Base-by-base conservation (phyloP, 2,888 invertebrate genomes). In the Adelognathus sp. region DNA sequence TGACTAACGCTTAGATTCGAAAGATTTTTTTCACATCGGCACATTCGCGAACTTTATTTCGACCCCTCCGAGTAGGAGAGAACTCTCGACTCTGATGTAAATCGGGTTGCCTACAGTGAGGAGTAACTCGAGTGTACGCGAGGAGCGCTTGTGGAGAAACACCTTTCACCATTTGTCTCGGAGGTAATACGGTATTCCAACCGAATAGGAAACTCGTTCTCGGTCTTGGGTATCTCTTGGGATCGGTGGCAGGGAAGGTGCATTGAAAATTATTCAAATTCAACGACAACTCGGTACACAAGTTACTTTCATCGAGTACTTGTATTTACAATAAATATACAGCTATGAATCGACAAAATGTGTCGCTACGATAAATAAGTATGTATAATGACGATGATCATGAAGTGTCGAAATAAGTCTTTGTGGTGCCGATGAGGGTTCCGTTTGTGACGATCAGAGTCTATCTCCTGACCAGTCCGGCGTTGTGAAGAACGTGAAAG, bases 401-500 rank as follows among this genome's bases (percentile, higher is more conserved):
- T 58, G 4, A 29, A 9, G 18, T 29, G 61, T 29, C 18, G 27
- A 44, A 44, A 41, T 9, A 21, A 39, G 29, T 31, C 27, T 9
- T 50, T 56, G 54, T 27, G 29, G 21, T 29, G 39, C 9, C 7
- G 9, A 16, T 69, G 9, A 6, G 9, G 9, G n/a, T 50, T 33
- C 16, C 9, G 56, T 21, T 11, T 11, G 3, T n/a, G n/a, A 11
- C n/a, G n/a, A 16, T 39, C 6, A 36, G 39, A 36, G 7, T 74
- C 54, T 36, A 33, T 54, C 21, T 46, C 24, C 24, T 75, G 18
- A 72, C 79, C 6, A 95, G 94, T 5, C 96, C 96, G 11, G 96
- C 96, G 88, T 94, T 94, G 88, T 95, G 95, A 61, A 97, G 94
- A 76, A 96, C 94, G 86, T 95, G 94, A 85, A 94, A 96, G 74